Conservation (phyloP, 2,797 vertebrate genomes). For the Lophotriccus pileatus region DNA sequence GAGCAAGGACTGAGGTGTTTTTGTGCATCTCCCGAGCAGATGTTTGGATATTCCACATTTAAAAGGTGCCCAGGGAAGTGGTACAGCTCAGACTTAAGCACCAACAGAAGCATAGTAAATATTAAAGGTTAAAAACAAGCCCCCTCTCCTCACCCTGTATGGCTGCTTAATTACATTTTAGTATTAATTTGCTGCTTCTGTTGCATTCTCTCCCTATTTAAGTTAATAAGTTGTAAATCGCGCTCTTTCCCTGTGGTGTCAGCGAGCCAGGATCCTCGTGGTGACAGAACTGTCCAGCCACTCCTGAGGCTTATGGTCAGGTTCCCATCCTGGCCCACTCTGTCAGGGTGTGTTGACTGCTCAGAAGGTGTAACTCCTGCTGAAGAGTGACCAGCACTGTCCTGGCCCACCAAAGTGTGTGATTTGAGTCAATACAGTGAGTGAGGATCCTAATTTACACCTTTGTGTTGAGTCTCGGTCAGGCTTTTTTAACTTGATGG, state of each 20-base stretch:
- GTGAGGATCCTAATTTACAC: not conserved
- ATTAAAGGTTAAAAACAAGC: not conserved
- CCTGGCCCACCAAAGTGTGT: not conserved
- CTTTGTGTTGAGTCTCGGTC: not conserved
- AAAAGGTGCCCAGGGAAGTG: not conserved
- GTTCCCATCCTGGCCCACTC: not conserved
- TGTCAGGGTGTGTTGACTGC: no score
- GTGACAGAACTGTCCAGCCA: fast-evolving
- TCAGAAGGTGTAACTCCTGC: not conserved
- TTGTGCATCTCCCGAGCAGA: not conserved
- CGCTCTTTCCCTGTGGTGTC: fast-evolving
- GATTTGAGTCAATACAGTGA: not conserved
- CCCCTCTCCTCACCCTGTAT: not conserved
- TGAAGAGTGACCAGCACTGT: not conserved
- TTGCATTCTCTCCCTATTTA: not conserved
- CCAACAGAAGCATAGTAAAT: not conserved
- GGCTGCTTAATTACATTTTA: not conserved
- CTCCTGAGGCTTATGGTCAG: fast-evolving
- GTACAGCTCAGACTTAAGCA: not conserved
- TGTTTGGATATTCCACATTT: not conserved
- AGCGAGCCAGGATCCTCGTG: not conserved
- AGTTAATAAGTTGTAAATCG: not conserved
- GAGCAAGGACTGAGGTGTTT: not conserved
- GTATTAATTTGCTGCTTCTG: not conserved
- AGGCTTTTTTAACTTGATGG: not conserved